Percentiles rank a stretch among this genome's conserved stretches.
Evolutionary conservation across 2,888 invertebrate species (phyloP).

Genomic region (Trissolcus japonicus): DNA sequence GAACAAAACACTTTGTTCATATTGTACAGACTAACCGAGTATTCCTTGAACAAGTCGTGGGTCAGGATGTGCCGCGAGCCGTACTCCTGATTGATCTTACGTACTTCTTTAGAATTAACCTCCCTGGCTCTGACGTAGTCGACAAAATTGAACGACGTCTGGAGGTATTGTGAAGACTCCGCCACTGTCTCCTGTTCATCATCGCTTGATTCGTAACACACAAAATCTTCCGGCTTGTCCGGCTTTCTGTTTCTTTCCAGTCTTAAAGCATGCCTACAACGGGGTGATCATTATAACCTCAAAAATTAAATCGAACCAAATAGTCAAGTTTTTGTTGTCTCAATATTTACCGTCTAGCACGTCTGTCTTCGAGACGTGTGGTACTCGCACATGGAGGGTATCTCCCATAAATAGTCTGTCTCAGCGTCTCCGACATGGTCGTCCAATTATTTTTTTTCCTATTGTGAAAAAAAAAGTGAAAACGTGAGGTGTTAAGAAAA

Average conservation of each 20-base stretch:
- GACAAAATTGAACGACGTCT: constrained; percentile 90
- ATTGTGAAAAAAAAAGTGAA: not conserved
- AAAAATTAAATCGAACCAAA: no score
- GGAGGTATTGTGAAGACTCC: constrained; percentile 84
- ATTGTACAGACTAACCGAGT: constrained; percentile 87
- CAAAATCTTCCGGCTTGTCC: constrained; percentile 93
- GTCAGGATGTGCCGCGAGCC: constrained; percentile 92
- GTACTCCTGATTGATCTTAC: constrained; percentile 86
- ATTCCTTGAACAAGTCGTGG: constrained; percentile 92
- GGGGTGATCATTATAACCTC: not conserved
- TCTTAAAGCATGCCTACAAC: constrained; percentile 72
- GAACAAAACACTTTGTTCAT: constrained; percentile 97
- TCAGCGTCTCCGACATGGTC: constrained; percentile 84
- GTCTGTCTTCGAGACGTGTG: constrained; percentile 85
- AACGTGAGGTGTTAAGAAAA: not conserved
- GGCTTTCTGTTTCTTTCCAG: constrained; percentile 87
- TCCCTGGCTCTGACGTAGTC: constrained; percentile 90
- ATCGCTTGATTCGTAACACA: constrained; percentile 91
- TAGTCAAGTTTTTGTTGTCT: no score
- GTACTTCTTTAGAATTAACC: constrained; percentile 83
- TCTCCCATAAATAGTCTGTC: constrained; percentile 84
- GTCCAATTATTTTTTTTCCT: not conserved
- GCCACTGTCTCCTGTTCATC: constrained; percentile 89
- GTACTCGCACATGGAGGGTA: constrained; percentile 87
- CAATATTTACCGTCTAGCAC: constrained; percentile 79